Base-by-base conservation (phyloP, 2,888 invertebrate genomes). In the Apamea crenata region DNA sequence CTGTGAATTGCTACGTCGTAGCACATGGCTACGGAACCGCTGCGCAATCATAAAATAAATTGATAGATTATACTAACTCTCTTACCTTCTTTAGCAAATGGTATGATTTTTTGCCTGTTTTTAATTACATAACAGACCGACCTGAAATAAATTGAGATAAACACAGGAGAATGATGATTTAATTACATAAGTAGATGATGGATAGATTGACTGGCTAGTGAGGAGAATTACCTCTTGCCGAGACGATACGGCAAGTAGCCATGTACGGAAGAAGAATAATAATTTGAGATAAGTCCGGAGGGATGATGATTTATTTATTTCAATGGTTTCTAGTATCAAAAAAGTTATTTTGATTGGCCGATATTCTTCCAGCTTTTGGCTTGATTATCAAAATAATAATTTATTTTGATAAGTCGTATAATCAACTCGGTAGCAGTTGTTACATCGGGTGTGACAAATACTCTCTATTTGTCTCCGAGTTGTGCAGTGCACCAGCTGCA, bases 401-500 rank as follows among this genome's bases (percentile, higher is more conserved):
- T 44, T 68, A 47, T 32, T 18, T 29, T 44, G 6, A 8, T 25
- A 53, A 1, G 44, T 40, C 53, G 18, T 68, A 56, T 25, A 53
- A 29, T 10, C 61, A 68, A 75, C 1, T 18, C 25, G 18, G 18
- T 6, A 7, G 50, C 2, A 7, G 6, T 50, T 50, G 6, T 1
- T 36, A 29, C 25, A 16, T 40, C 25, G n/a, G n/a, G 16, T 63
- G 67, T 50, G 16, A 44, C 63, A 69, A 29, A 59, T 18, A 50
- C 18, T 50, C 50, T 50, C 44, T 76, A 70, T 77, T 82, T 63
- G 53, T 77, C 61, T 56, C 36, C 18, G 32, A 12, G 53, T 59
- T 25, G 25, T 47, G 70, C 69, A 77, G 66, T n/a, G 74, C 68
- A 29, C 29, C 74, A 44, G 40, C 56, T 82, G 83, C 65, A 29